Percentiles rank a stretch among this genome's conserved stretches.
These are phyloP conservation scores for Numida meleagris DNA, from an alignment of 2,113 vertebrate genomes.

Conservation along the genomic window DNA sequence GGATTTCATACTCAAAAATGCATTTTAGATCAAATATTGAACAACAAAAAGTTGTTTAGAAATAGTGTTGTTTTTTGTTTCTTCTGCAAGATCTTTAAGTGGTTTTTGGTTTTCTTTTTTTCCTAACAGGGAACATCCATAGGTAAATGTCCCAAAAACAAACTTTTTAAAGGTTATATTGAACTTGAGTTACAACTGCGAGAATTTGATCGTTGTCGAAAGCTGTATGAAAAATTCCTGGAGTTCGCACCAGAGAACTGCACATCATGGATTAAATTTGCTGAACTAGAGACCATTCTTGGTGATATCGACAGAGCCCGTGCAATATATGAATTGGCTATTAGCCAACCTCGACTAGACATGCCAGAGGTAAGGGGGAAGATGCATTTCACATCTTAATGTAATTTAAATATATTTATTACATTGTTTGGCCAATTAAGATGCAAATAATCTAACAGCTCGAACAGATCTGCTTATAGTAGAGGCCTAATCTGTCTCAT, in stretches of 20 bases:
- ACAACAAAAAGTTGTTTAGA: neutral
- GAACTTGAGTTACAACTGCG: slow-evolving; percentile 94
- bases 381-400: neutral
- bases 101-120: neutral
- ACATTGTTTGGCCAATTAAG: neutral
- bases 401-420: neutral
- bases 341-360: slow-evolving; percentile 93
- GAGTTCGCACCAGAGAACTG: slow-evolving; percentile 96
- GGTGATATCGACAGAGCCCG: slow-evolving; percentile 90
- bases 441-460: neutral
- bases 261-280: slow-evolving; percentile 98
- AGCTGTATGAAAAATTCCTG: slow-evolving; percentile 96
- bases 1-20: neutral
- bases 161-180: slow-evolving; percentile 98
- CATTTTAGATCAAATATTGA: neutral
- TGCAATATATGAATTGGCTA: slow-evolving; percentile 94
- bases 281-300: slow-evolving; percentile 95
- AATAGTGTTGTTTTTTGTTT: rapidly evolving
- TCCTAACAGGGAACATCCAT: slow-evolving; percentile 87
- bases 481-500: neutral
- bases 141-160: slow-evolving; percentile 97
- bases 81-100: neutral
- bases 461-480: neutral
- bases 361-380: slow-evolving; percentile 90
- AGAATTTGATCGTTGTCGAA: slow-evolving; percentile 97